These are phyloP conservation scores for Cinclus mexicanus DNA, from an alignment of 2,113 vertebrate genomes.

Conservation along the genomic window DNA sequence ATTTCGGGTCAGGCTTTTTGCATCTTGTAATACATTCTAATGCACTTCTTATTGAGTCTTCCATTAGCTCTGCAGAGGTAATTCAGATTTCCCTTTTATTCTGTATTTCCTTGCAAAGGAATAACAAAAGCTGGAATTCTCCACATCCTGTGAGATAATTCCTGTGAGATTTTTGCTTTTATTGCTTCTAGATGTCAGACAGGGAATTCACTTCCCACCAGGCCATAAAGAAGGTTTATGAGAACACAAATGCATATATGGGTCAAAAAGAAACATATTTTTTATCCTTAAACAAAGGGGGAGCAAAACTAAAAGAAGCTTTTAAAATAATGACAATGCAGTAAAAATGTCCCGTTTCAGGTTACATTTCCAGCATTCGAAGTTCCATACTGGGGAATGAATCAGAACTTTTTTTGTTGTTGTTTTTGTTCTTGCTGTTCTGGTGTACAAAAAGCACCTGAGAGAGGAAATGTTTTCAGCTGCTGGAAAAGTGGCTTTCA, in stretches of 20 bases:
- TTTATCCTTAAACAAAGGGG: background rate
- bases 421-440: background rate
- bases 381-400: background rate
- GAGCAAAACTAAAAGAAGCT: background rate
- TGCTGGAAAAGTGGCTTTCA: background rate
- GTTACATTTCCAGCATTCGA: background rate
- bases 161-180: background rate
- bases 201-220: background rate
- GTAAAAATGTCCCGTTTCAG: background rate
- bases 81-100: background rate
- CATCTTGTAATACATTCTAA: background rate
- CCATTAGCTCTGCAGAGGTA: background rate
- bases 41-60: background rate
- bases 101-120: background rate
- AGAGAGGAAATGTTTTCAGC: background rate
- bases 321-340: background rate
- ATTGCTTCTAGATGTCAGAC: background rate
- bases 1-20: conserved; percentile 23
- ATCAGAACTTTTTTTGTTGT: background rate
- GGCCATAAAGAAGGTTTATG: background rate
- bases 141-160: background rate
- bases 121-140: background rate
- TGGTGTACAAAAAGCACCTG: background rate
- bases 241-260: background rate
- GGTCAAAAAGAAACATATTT: background rate